Evolutionary conservation across 2,113 vertebrate genomes (phyloP).

Genomic region (Panthera tigris): DNA sequence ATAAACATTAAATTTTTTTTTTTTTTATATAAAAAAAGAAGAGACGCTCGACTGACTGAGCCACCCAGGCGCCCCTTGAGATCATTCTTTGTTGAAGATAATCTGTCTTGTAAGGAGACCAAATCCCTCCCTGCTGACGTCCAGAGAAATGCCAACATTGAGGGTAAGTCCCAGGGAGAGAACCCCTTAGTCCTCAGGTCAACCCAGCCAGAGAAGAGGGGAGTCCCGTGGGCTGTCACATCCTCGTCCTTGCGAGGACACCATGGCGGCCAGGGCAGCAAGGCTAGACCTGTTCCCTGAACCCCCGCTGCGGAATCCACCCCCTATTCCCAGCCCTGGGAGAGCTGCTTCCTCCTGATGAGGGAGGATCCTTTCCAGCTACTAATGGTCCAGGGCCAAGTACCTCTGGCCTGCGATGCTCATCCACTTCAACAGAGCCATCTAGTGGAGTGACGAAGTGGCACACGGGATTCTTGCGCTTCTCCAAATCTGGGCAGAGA

Average conservation of each 20-base stretch:
- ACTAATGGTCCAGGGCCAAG: neutral
- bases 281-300: fast-evolving
- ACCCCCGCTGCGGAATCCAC: no score
- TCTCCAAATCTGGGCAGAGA: constrained; percentile 92
- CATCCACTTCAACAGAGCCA: constrained; percentile 91
- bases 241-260: neutral
- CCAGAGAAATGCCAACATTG: neutral
- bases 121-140: neutral
- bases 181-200: neutral
- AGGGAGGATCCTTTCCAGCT: neutral
- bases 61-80: no score
- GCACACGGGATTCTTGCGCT: constrained; percentile 95
- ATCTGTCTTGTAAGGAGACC: neutral
- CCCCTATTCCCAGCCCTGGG: neutral
- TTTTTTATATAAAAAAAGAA: no score
- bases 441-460: constrained; percentile 97
- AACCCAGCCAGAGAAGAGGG: neutral
- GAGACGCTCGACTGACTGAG: no score
- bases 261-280: fast-evolving
- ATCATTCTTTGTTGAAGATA: neutral
- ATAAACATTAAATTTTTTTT: no score
- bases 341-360: neutral
- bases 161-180: neutral
- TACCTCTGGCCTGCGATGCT: constrained; percentile 93
- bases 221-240: neutral